phyloP scores from a whole-genome alignment of 2,113 vertebrate genomes.

The Phrynosoma platyrhinos region DNA sequence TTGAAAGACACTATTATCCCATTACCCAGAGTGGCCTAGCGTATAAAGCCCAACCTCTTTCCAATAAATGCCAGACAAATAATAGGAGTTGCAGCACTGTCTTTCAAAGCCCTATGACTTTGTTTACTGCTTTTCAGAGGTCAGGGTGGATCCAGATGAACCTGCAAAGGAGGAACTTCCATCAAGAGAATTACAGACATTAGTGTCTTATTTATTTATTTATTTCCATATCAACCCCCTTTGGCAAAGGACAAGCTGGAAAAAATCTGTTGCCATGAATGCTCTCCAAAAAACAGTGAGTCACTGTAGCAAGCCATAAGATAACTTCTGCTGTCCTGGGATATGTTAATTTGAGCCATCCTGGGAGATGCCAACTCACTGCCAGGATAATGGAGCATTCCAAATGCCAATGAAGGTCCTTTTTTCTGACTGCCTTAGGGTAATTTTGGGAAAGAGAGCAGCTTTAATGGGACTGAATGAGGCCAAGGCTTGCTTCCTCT shows the following conservation, averaged over 20 bases:
- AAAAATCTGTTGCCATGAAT: constrained; percentile 80
- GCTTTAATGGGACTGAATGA: constrained; percentile 40
- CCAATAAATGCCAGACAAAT: constrained; percentile 67
- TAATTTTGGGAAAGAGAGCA: constrained; percentile 53
- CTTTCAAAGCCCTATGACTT: constrained; percentile 62
- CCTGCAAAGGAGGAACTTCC: constrained; percentile 72
- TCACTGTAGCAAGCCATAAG: constrained; percentile 73
- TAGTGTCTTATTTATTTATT: constrained; percentile 75
- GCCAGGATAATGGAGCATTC: constrained; percentile 69
- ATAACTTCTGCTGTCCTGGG: constrained; percentile 73
- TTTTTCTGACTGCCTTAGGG: constrained; percentile 48
- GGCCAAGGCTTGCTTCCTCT: background rate
- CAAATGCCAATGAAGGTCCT: constrained; percentile 72
- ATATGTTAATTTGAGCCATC: constrained; percentile 72
- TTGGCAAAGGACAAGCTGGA: constrained; percentile 73
- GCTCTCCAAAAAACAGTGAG: constrained; percentile 73
- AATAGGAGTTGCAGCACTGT: constrained; percentile 60
- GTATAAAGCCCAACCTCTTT: constrained; percentile 49
- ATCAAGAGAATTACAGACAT: constrained; percentile 78
- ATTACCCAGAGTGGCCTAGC: constrained; percentile 36
- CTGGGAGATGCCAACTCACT: constrained; percentile 68
- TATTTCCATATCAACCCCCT: constrained; percentile 65
- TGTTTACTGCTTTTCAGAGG: constrained; percentile 72
- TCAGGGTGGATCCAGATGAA: constrained; percentile 52
- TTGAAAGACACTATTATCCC: constrained; percentile 56